Base-by-base conservation (phyloP, 2,888 invertebrate genomes). In the Andrena chrysosceles region DNA sequence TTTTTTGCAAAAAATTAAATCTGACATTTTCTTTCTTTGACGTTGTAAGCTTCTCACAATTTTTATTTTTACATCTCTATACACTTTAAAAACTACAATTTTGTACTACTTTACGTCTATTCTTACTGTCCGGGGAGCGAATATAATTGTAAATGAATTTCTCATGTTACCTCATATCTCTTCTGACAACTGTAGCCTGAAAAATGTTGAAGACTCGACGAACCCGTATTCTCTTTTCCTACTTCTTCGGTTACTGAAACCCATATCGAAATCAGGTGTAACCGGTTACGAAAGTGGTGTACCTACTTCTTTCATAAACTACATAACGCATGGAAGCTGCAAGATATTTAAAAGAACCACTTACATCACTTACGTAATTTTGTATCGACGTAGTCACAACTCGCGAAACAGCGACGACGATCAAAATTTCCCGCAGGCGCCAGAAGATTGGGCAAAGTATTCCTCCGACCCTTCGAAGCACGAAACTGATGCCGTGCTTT, bases 351-450 rank as follows among this genome's bases (percentile, higher is more conserved):
- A 56, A 56, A 26, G 8, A 20, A 56, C 72, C 88, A 92, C 92
- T 92, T 92, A 92, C 92, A 90, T 92, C 91, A 92, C 92, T 92
- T 92, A 92, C 92, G 91, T 92, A 92, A 92, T 92, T 93, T 85
- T 72, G 70, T 80, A 62, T 81, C 72, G 63, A 73, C 60, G 78
- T 63, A 49, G 23, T 81, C 69, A 59, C 29, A 67, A 31, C 42
- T 73, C 1, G 66, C 59, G 56, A 76, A 31, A 52, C 84, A 77
- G 23, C 69, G 42, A 81, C 63, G 78, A 8, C 5, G 49, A 52
- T 69, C 20, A 4, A 33, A 31, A 29, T 31, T 48, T 64, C 63
- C 63, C 20, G 33, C 49, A 0, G 77, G n/a, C 10, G 29, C 2
- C n/a, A 76, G 33, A n/a, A 67, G 35, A 54, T 77, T 64, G n/a